Evolutionary conservation across 1,140 invertebrate genomes (phyloP).

Genomic region (Drosophila teissieri): DNA sequence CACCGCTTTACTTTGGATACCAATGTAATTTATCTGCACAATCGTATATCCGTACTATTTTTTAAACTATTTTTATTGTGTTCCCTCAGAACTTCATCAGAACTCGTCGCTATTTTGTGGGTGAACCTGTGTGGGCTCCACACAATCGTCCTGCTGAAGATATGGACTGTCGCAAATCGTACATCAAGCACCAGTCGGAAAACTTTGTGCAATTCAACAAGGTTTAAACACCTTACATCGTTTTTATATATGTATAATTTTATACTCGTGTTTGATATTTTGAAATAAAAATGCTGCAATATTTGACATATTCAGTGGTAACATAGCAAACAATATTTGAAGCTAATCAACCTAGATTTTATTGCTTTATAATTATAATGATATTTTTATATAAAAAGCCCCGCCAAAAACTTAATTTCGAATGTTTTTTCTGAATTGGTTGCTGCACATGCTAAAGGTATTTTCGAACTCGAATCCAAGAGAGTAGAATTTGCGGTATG

Average conservation of each 20-base stretch:
- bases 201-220: constrained; percentile 85
- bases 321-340: too few relatives aligned
- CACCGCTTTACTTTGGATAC: constrained; percentile 97
- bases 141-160: constrained; percentile 95
- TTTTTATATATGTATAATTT: background rate
- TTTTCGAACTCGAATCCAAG: too few relatives aligned
- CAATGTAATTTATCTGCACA: constrained; percentile 85
- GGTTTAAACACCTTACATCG: constrained; percentile 13
- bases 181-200: constrained; percentile 88
- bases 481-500: too few relatives aligned
- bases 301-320: too few relatives aligned
- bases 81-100: constrained; percentile 92
- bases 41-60: background rate
- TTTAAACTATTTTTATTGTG: background rate
- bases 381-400: background rate
- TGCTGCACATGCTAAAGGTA: too few relatives aligned
- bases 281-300: background rate
- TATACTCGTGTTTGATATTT: background rate
- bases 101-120: constrained; percentile 94
- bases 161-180: constrained; percentile 91
- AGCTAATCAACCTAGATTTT: too few relatives aligned
- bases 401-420: too few relatives aligned
- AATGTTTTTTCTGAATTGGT: too few relatives aligned
- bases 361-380: too few relatives aligned
- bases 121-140: constrained; percentile 96